These are phyloP conservation scores for Sebastes taczanowskii DNA, from an alignment of 2,797 vertebrate species.

Conservation along the genomic window DNA sequence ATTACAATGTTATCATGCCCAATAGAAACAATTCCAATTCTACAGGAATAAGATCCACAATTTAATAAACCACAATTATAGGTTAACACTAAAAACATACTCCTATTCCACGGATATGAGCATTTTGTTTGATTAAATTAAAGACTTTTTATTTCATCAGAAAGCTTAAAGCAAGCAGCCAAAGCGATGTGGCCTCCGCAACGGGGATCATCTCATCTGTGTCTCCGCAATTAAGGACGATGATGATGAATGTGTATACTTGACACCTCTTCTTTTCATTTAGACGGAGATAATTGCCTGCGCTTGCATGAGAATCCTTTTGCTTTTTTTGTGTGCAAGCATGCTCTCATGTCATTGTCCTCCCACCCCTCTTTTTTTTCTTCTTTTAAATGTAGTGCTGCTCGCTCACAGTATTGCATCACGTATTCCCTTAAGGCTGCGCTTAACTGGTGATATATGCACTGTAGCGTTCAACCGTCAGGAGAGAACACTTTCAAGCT, in stretches of 20 bases:
- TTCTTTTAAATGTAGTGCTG: conserved; percentile 17
- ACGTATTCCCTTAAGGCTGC: conserved; percentile 25
- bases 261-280: conserved; percentile 15
- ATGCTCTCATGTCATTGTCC: not conserved
- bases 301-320: not conserved
- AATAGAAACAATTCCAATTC: not conserved
- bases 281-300: conserved; percentile 5
- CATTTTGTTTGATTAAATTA: not conserved
- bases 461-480: conserved; percentile 45
- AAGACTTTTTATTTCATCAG: not conserved
- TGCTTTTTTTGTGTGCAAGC: not conserved
- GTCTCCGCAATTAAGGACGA: not conserved
- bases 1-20: not conserved
- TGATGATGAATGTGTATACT: not conserved
- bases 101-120: not conserved
- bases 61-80: not conserved
- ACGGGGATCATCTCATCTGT: not conserved
- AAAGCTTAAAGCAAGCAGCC: not conserved
- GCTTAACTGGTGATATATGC: conserved; percentile 55
- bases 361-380: not conserved
- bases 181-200: not conserved
- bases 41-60: not conserved
- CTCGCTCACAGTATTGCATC: conserved; percentile 18
- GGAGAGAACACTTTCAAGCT: conserved; percentile 44
- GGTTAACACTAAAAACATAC: not conserved